Percentiles rank a stretch among this genome's conserved stretches.
These are phyloP conservation scores for Gracilinanus agilis DNA, from an alignment of 2,113 vertebrate species.

Conservation along the genomic window DNA sequence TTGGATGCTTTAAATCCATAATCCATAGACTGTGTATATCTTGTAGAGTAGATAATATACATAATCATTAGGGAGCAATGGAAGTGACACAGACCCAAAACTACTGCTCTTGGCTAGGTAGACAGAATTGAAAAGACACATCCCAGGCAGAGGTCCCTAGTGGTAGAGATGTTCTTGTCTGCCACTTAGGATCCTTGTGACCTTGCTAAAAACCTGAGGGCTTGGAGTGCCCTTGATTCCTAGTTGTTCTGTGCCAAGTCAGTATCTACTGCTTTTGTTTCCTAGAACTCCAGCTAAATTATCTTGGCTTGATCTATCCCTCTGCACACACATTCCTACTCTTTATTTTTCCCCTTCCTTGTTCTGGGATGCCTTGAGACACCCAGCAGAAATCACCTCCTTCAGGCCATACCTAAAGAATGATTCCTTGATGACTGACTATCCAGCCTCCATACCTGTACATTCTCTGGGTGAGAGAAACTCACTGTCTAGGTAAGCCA, in stretches of 20 bases:
- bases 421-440: too few relatives aligned
- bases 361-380: too few relatives aligned
- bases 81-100: not conserved
- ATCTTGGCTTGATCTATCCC: slow-evolving; percentile 35
- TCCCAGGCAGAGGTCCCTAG: not conserved
- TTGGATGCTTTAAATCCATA: not conserved
- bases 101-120: not conserved
- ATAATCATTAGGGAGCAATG: not conserved
- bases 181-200: not conserved
- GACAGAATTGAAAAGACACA: not conserved
- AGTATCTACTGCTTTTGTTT: not conserved
- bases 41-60: not conserved
- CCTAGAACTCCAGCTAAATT: slow-evolving; percentile 45
- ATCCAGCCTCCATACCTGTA: too few relatives aligned
- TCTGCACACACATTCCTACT: too few relatives aligned
- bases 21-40: not conserved
- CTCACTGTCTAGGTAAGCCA: too few relatives aligned
- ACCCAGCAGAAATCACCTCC: too few relatives aligned
- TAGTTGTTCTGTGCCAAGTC: not conserved
- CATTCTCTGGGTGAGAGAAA: too few relatives aligned
- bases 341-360: too few relatives aligned
- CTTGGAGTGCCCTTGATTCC: not conserved
- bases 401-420: too few relatives aligned
- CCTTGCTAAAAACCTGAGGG: not conserved
- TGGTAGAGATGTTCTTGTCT: not conserved